Percentiles rank a stretch among this genome's conserved stretches.
Conservation (phyloP, 2,113 vertebrate species). For the Mirounga angustirostris region DNA sequence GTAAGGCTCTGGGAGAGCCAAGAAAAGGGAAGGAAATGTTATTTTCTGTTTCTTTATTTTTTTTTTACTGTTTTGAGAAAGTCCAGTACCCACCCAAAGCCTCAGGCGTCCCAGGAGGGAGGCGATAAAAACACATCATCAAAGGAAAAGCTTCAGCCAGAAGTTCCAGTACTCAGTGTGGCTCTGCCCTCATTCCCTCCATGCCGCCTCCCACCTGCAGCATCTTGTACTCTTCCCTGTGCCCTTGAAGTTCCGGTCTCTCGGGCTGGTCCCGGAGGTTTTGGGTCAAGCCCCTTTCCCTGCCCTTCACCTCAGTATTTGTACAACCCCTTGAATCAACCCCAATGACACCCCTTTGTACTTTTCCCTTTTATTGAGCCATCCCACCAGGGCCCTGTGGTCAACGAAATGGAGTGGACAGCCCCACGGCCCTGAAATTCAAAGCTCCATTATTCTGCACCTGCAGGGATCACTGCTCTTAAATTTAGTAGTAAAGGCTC, state of each 20-base stretch:
- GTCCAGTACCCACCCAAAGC: slow-evolving; percentile 74
- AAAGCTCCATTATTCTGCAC: not conserved
- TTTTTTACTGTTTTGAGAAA: slow-evolving; percentile 64
- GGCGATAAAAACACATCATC: not conserved
- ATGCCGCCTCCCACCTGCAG: accelerated
- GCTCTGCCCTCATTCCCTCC: accelerated
- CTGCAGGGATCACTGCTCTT: not conserved
- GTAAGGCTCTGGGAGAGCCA: not conserved
- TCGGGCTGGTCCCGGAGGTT: not conserved
- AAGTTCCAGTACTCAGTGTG: not conserved
- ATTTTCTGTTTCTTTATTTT: slow-evolving; percentile 57
- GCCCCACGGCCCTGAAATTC: not conserved
- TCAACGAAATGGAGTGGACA: accelerated
- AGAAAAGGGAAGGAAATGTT: slow-evolving; percentile 79
- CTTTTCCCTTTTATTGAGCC: not conserved
- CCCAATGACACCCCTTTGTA: not conserved
- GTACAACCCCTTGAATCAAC: not conserved
- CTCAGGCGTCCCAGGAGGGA: slow-evolving; percentile 74
- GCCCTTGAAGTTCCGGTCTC: not conserved
- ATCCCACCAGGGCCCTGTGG: not conserved
- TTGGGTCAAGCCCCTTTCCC: not conserved
- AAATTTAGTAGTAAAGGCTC: not conserved
- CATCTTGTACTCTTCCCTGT: not conserved
- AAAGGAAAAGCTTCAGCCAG: not conserved
- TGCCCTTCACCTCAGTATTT: not conserved